Evolutionary conservation across 2,113 vertebrate genomes (phyloP), one percentile per base, ranked within the genome.

Genomic region (Lepisosteus osseus): DNA sequence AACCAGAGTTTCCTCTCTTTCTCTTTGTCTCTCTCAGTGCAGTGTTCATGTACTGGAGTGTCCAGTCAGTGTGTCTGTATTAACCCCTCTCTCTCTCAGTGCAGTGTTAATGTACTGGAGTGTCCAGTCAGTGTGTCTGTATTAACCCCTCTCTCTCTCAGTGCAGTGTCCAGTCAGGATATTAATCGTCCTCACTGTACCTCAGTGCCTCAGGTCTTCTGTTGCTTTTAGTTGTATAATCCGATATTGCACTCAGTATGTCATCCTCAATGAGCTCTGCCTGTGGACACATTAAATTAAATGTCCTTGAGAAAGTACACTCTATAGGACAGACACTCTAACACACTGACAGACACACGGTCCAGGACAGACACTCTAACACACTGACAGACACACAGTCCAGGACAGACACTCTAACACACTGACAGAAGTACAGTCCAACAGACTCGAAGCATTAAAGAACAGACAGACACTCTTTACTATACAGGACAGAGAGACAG

Each of bases 201-300:
- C 91, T 90, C 74, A 90, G 75, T 2, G 84, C 76, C 6, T 92
- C 88, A 0, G 83, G 73, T 14, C 72, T 71, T 69, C 81, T 86
- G 70, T 82, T 82, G 59, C 76, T 77, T 77, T 79, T 71, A 8
- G 73, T 76, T 12, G 82, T 69, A 75, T 86, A 86, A 80, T 82
- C 81, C 2, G 90, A 90, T 81, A 94, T 86, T 1, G 87, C 79
- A 11, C 76, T 80, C 55, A 79, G 76, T 76, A 96, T 86, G 84
- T 93, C 89, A 47, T 92, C 89, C 6, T 80, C 81, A 55, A 95
- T 92, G 54, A 88, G 72, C 81, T 95, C 89, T 3, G 91, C 94
- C 91, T 93, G 77, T 0, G 62, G 61, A 74, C 72, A 71, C 14
- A 15, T n/a, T 59, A 51, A 1, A 44, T 8, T 17, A 45, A 51